Evolutionary conservation across 2,888 invertebrate genomes (phyloP), one percentile per base, ranked within the genome.

Genomic region (Hemicrepidius hirtus): DNA sequence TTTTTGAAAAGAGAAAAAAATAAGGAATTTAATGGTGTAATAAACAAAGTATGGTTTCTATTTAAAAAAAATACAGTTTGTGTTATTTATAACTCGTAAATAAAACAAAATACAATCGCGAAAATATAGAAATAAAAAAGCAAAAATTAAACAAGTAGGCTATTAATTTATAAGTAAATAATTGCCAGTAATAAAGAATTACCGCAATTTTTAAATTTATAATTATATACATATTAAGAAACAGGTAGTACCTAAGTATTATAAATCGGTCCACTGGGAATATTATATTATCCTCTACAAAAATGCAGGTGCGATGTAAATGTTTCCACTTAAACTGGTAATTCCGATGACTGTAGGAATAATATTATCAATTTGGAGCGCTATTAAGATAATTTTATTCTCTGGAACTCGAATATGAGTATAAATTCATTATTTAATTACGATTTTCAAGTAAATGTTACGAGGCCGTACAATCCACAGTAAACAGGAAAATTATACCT

Each of bases 361-460:
- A 63, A 63, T 46, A 28, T 24, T 46, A 63, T 46, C 44, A 32
- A 46, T 63, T 46, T 41, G 46, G 46, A 63, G 46, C 62, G 18
- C 46, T 18, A 63, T 63, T 63, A 63, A 63, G 46, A 46, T 46
- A 46, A 46, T 46, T 63, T 63, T 46, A 32, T 24, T 63, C 32
- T 63, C 28, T 32, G n/a, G 18, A 12, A 46, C 62, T 28, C 24
- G 24, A 21, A 37, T 57, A 37, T 57, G 37, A 37, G 57, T 20
- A 57, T 57, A 57, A 57, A 57, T 57, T 20, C 18, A 40, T 40
- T 35, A 57, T 40, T 57, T 57, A 57, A 57, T 57, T 57, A 37
- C 10, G 57, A 9, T 57, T 62, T 62, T 44, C 41, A 57, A 64
- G 40, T 66, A 66, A 66, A 66, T 66, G 65, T 50, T 55, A 66